These are phyloP conservation scores for Macaca nemestrina DNA, from an alignment of 2,113 vertebrate species.

Conservation along the genomic window DNA sequence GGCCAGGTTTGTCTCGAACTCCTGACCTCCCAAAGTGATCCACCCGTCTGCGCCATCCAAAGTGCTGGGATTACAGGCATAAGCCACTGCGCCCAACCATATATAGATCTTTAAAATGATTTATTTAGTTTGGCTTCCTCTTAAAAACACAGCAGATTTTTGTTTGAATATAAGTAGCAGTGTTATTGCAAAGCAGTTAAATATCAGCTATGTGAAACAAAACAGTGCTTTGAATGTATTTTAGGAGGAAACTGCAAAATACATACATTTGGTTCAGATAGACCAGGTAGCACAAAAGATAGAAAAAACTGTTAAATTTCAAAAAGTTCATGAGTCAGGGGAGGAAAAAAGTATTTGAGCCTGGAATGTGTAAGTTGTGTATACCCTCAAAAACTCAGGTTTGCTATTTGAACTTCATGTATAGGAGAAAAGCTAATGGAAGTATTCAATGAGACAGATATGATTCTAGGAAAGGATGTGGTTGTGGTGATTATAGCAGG, in stretches of 20 bases:
- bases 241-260: not conserved
- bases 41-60: too few species aligned
- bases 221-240: not conserved
- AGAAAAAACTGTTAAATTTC: not conserved
- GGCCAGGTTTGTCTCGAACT: too few species aligned
- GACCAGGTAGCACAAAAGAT: not conserved
- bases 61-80: too few species aligned
- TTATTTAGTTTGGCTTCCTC: not conserved
- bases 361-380: not conserved
- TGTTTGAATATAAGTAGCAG: not conserved
- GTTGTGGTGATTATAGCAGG: not conserved
- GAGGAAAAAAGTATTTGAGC: not conserved
- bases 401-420: not conserved
- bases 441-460: not conserved
- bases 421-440: not conserved
- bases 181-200: not conserved
- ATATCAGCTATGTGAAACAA: not conserved
- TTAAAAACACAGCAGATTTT: not conserved
- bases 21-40: too few species aligned
- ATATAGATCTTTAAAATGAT: not conserved
- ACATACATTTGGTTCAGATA: not conserved
- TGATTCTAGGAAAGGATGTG: not conserved
- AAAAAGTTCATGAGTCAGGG: not conserved
- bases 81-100: not conserved
- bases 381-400: not conserved